phyloP scores from a whole-genome alignment of 1,140 invertebrate species.

The Calliphora vicina region DNA sequence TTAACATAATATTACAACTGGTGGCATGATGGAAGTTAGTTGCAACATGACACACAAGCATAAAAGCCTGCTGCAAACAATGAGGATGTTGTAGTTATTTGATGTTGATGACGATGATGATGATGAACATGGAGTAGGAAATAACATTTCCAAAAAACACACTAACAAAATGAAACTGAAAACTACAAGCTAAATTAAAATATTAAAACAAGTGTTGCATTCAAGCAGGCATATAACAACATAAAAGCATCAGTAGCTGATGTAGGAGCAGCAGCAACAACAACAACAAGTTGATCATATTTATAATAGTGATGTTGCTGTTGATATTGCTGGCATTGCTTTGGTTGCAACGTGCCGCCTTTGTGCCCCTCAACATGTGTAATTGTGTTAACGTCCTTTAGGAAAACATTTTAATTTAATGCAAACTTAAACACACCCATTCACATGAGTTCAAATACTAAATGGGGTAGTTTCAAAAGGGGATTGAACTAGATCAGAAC shows the following conservation, averaged over 20 bases:
- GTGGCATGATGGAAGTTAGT: background rate
- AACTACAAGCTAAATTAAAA: constrained; percentile 31
- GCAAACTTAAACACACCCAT: background rate
- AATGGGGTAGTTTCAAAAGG: background rate
- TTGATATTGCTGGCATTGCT: background rate
- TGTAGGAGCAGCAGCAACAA: background rate
- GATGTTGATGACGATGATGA: background rate
- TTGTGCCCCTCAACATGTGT: background rate
- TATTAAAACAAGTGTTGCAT: constrained; percentile 20
- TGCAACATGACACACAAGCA: background rate
- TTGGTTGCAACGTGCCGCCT: background rate
- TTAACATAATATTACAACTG: background rate
- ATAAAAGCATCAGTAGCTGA: too few species aligned
- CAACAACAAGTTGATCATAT: background rate
- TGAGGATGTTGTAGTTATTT: too few species aligned
- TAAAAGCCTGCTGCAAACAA: background rate
- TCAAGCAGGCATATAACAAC: background rate
- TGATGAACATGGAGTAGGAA: background rate
- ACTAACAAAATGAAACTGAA: background rate
- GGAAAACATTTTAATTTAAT: constrained; percentile 14
- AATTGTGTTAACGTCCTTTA: constrained; percentile 13
- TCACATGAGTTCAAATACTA: background rate
- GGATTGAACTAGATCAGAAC: background rate
- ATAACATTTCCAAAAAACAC: background rate
- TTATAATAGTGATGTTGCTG: background rate